Evolutionary conservation across 2,888 invertebrate genomes (phyloP).

Genomic region (Physocephala rufipes): DNA sequence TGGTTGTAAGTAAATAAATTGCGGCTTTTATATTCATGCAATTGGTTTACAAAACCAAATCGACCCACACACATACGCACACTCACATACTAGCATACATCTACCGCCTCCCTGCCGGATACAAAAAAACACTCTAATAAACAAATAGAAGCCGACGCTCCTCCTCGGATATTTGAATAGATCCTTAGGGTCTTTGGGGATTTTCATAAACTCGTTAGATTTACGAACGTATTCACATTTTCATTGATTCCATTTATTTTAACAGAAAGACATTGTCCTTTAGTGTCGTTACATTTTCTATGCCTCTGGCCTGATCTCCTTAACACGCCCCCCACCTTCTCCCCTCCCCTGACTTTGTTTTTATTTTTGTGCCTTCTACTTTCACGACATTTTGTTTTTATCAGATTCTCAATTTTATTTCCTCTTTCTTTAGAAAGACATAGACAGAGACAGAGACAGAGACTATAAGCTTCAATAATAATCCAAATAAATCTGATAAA

Average conservation of each 20-base stretch:
- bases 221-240: slow-evolving; percentile 1
- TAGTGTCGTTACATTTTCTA: background rate
- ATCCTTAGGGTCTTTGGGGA: background rate
- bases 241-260: slow-evolving; percentile 14
- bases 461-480: slow-evolving; percentile 46
- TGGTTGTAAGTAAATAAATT: slow-evolving; percentile 34
- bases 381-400: no score
- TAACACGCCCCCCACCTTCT: background rate
- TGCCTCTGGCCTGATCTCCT: background rate
- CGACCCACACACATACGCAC: slow-evolving; percentile 16
- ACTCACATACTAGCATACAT: no score
- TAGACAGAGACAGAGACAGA: no score
- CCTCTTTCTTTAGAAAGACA: no score
- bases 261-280: background rate
- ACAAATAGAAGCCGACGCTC: background rate
- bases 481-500: slow-evolving; percentile 53
- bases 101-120: slow-evolving; percentile 39
- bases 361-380: no score
- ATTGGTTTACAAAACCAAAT: background rate
- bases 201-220: background rate
- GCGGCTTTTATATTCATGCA: slow-evolving; percentile 30
- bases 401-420: slow-evolving; percentile 1
- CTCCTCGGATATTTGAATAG: no score
- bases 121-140: slow-evolving; percentile 17
- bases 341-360: background rate